These are phyloP conservation scores for Pygoscelis adeliae DNA, from an alignment of 2,113 vertebrate species.

Conservation along the genomic window DNA sequence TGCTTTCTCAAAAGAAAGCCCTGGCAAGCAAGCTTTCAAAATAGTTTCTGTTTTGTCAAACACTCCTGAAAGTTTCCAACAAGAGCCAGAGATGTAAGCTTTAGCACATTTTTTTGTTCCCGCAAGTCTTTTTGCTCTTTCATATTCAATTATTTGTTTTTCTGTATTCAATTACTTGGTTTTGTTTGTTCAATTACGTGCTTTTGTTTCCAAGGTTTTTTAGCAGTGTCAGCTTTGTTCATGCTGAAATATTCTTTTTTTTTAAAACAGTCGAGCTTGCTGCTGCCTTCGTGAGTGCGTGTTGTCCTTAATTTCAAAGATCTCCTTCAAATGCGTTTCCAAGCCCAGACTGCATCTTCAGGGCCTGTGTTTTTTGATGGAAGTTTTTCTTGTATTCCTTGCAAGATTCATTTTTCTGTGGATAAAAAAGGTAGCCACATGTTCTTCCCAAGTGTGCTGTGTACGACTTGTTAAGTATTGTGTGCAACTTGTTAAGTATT, in stretches of 20 bases:
- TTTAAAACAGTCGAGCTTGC: background rate
- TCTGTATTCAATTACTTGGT: background rate
- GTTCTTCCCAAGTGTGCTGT: background rate
- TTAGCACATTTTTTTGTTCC: background rate
- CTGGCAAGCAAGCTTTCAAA: background rate
- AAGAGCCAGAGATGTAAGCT: background rate
- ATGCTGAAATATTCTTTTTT: background rate
- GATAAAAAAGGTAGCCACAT: background rate
- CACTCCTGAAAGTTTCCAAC: background rate
- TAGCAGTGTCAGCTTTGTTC: background rate
- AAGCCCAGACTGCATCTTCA: background rate
- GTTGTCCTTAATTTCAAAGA: background rate
- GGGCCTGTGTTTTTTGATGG: background rate
- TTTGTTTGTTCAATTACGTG: background rate
- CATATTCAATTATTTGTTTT: background rate
- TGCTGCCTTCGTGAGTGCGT: fast-evolving
- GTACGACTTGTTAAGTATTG: background rate
- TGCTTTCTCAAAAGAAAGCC: background rate
- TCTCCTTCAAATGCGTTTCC: background rate
- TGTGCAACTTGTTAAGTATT: background rate
- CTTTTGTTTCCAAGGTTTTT: background rate
- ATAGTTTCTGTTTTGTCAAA: background rate
- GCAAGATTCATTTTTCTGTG: background rate
- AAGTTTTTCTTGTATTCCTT: background rate
- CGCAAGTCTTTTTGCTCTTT: background rate